Evolutionary conservation across 1,140 invertebrate genomes (phyloP).

Genomic region (Drosophila virilis): DNA sequence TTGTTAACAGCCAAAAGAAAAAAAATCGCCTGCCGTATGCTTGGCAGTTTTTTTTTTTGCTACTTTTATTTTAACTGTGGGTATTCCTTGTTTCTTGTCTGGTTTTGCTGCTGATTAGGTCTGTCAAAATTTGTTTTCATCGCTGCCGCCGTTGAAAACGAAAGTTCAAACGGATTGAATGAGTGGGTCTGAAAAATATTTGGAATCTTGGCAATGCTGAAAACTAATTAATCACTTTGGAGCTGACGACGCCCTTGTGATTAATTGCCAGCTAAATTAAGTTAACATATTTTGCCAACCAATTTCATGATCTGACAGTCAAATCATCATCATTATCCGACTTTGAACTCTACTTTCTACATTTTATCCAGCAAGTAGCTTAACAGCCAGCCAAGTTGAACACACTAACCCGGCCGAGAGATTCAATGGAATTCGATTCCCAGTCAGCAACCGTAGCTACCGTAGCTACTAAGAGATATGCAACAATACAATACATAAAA

Average conservation of each 20-base stretch:
- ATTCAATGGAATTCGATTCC: slow-evolving; percentile 10
- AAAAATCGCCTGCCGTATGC: slow-evolving; percentile 55
- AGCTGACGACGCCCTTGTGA: slow-evolving; percentile 39
- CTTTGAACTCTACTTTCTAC: slow-evolving; percentile 35
- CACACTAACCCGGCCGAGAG: background rate
- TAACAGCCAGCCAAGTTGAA: background rate
- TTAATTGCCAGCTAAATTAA: slow-evolving; percentile 41
- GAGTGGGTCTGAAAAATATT: slow-evolving; percentile 1
- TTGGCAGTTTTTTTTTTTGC: slow-evolving; percentile 22
- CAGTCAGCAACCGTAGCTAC: background rate
- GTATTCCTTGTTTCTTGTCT: slow-evolving; percentile 1
- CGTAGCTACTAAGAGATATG: too few species aligned
- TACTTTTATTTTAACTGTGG: background rate
- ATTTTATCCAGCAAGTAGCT: slow-evolving; percentile 21
- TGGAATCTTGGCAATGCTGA: slow-evolving; percentile 1
- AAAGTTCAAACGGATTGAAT: slow-evolving; percentile 56
- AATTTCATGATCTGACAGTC: slow-evolving; percentile 43
- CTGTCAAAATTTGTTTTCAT: slow-evolving; percentile 42
- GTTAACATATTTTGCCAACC: slow-evolving; percentile 44
- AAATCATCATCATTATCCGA: slow-evolving; percentile 38
- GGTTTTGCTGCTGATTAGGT: slow-evolving; percentile 54
- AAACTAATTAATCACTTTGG: slow-evolving; percentile 34
- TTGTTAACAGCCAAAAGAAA: slow-evolving; percentile 38
- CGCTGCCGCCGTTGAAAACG: slow-evolving; percentile 57
- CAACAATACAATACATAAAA: slow-evolving; percentile 28